phyloP scores from a whole-genome alignment of 30 jellyfish, hydroid and myxozoan species.

The Hydractinia symbiolongicarpus region DNA sequence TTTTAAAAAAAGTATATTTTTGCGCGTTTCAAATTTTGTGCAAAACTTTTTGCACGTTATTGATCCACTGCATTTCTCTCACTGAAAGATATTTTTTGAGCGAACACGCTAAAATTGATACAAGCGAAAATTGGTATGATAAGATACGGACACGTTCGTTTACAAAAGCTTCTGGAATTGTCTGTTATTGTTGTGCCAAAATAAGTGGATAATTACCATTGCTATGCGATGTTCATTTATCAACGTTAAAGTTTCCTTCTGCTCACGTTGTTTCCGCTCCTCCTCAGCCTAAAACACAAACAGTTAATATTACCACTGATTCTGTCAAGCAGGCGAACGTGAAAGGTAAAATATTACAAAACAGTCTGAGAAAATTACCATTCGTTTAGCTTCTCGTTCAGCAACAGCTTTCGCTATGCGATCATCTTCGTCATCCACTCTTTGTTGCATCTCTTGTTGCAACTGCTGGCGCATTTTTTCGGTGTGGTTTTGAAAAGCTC shows the following conservation, averaged over 20 bases:
- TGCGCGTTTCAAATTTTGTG: too few relatives aligned
- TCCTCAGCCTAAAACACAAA: slow-evolving; percentile 41
- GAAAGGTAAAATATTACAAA: background rate
- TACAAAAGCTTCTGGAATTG: too few relatives aligned
- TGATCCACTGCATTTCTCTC: too few relatives aligned
- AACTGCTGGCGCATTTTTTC: slow-evolving; percentile 66
- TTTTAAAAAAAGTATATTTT: too few relatives aligned
- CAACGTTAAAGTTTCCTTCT: slow-evolving; percentile 32
- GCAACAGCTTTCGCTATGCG: slow-evolving; percentile 85
- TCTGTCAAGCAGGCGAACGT: background rate
- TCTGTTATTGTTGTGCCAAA: too few relatives aligned
- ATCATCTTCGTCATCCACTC: slow-evolving; percentile 81
- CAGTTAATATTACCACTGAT: background rate
- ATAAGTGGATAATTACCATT: slow-evolving; percentile 29
- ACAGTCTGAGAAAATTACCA: slow-evolving; percentile 32
- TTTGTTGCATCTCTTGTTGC: slow-evolving; percentile 63
- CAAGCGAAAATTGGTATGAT: too few relatives aligned
- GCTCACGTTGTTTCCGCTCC: slow-evolving; percentile 29
- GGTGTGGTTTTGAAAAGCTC: slow-evolving; percentile 77
- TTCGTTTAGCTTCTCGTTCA: slow-evolving; percentile 62
- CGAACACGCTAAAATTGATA: too few relatives aligned
- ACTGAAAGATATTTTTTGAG: too few relatives aligned
- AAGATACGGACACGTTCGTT: too few relatives aligned
- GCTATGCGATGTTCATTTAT: slow-evolving; percentile 59
- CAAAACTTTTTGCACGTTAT: too few relatives aligned